Conservation (phyloP, 2,888 invertebrate genomes). For the Eupelmus urozonus region DNA sequence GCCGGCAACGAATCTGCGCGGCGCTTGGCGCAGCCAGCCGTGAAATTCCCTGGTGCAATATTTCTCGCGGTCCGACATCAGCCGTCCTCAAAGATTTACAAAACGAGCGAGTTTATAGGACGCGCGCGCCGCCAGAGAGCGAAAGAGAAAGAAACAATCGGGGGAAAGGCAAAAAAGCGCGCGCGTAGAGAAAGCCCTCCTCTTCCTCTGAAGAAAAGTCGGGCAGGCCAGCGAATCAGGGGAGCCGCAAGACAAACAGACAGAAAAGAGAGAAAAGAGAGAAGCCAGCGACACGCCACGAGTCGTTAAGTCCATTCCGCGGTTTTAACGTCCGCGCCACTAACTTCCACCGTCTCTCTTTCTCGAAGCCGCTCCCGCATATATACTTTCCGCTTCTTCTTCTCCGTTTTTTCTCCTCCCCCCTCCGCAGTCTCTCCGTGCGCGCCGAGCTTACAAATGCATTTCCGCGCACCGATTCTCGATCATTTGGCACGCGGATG, state of each 20-base stretch:
- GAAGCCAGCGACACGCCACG: slow-evolving; percentile 35
- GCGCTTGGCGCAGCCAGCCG: background rate
- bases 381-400: no score
- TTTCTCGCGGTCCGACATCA: background rate
- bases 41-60: background rate
- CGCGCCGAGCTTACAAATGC: background rate
- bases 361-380: no score
- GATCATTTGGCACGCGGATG: slow-evolving; percentile 37
- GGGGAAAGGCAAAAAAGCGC: no score
- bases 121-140: background rate
- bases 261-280: background rate
- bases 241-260: background rate
- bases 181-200: no score
- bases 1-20: no score
- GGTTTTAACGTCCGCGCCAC: slow-evolving; percentile 1
- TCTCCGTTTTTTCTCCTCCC: background rate
- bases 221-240: background rate
- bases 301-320: slow-evolving; percentile 51
- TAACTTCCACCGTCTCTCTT: background rate
- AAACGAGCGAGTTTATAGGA: slow-evolving; percentile 8
- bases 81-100: slow-evolving; percentile 29
- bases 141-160: slow-evolving; percentile 5
- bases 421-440: background rate
- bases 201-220: background rate
- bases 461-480: slow-evolving; percentile 2